These are phyloP conservation scores for Nemoura dubitans DNA, from an alignment of 2,888 invertebrate genomes.

Conservation along the genomic window DNA sequence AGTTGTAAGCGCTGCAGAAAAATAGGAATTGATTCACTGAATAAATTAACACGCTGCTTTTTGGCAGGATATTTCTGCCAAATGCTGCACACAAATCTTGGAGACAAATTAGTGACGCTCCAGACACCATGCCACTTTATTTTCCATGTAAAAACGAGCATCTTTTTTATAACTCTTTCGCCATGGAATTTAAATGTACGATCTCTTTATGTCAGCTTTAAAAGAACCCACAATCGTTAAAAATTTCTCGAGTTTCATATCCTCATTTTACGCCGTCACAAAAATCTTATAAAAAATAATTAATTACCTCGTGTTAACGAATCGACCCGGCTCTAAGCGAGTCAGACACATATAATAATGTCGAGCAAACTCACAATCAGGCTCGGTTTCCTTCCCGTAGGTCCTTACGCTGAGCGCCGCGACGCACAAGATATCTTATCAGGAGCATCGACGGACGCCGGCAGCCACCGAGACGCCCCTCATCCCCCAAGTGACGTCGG, in stretches of 20 bases:
- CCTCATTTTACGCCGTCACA: background rate
- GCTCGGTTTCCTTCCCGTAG: background rate
- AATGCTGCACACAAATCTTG: background rate
- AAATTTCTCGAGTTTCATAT: background rate
- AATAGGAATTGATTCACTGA: background rate
- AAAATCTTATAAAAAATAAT: background rate
- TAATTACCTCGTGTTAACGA: background rate
- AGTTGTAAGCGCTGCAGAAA: background rate
- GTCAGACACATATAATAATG: background rate
- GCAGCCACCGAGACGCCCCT: slow-evolving; percentile 44
- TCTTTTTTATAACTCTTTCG: background rate
- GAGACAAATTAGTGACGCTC: background rate
- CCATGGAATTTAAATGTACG: background rate
- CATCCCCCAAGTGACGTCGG: slow-evolving; percentile 46
- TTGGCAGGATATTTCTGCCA: background rate
- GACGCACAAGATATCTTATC: slow-evolving; percentile 62
- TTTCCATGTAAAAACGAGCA: background rate
- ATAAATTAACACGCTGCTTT: background rate
- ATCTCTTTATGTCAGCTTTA: background rate
- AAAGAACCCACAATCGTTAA: background rate
- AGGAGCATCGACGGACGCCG: slow-evolving; percentile 60
- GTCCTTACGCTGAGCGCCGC: slow-evolving; percentile 58
- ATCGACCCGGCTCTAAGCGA: background rate
- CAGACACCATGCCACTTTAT: background rate
- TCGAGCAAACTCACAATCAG: background rate